Evolutionary conservation across 2,888 invertebrate genomes (phyloP), one percentile per base, ranked within the genome.

Genomic region (Drosophila mulleri): DNA sequence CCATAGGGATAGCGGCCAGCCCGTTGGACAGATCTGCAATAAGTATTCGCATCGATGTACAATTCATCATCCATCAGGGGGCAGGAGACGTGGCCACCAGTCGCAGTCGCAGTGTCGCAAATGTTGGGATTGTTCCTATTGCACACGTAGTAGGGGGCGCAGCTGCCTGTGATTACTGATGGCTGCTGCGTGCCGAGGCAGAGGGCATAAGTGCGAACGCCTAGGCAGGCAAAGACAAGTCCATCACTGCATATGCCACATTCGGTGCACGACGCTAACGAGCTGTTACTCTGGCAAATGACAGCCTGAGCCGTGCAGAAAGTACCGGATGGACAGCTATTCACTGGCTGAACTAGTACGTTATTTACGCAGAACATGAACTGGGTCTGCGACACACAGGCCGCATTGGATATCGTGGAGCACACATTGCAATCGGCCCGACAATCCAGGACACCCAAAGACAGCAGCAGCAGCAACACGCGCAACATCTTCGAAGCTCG

Each of bases 1-100:
- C 90, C 89, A 45, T 79, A 75, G 23, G 89, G 90, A 75, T 59
- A 90, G n/a, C 82, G 74, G 16, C 89, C 89, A 2, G 42, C 9
- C 35, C 42, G 6, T n/a, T 52, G 39, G 0, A 82, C 2, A 0
- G 6, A 6, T 18, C 54, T 26, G 39, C 90, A 90, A 45, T 71
- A 85, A 1, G 41, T 57, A 16, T 59, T 59, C 20, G 80, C 69
- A 52, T 72, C 47, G 14, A 20, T 6, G 18, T 3, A 42, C 54
- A 67, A 2, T 7, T 53, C 52, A 9, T 76, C 75, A 37, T 77
- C 72, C 1, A 32, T 29, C 39, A 41, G 54, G 4, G 83, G 67
- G 11, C 87, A 87, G 1, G 83, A 82, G 0, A 83, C 50, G 1
- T 54, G 60, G 1, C 42, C 57, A 12, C 70, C 76, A 7, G 32